Percentiles rank a stretch among this genome's conserved stretches.
Evolutionary conservation across 2,113 vertebrate genomes (phyloP).

Genomic region (Brachyhypopomus occidentalis): DNA sequence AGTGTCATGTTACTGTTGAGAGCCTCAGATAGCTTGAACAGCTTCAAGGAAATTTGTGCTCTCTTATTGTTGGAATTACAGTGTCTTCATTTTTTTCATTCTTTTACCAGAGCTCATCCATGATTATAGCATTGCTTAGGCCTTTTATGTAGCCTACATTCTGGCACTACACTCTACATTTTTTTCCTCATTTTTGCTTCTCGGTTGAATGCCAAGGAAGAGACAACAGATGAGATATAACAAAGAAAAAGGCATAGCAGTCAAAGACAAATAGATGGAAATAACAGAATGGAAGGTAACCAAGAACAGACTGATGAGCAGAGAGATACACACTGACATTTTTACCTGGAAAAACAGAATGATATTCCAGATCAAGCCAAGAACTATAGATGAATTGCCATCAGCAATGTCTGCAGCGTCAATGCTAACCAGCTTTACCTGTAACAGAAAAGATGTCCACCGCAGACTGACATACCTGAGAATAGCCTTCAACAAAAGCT

Average conservation of each 20-base stretch:
- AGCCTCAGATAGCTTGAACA: background rate
- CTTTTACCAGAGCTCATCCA: background rate
- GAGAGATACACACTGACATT: background rate
- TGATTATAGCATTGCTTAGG: background rate
- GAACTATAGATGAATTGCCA: conserved; percentile 91
- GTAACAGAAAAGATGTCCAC: conserved; percentile 16
- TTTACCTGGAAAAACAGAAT: conserved; percentile 97
- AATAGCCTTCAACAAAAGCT: background rate
- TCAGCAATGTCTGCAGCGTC: conserved; percentile 93
- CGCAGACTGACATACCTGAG: background rate
- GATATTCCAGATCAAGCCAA: conserved; percentile 98
- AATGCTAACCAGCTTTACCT: conserved; percentile 96
- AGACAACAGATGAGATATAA: background rate
- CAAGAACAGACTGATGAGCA: background rate
- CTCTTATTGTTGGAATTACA: background rate
- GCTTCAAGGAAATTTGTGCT: background rate
- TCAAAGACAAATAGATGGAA: background rate
- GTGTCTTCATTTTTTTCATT: background rate
- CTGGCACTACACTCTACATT: background rate
- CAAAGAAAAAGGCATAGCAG: background rate
- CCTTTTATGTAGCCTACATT: background rate
- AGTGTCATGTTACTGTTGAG: background rate
- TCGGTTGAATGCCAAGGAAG: background rate
- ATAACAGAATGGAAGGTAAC: background rate
- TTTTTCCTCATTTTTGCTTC: background rate